These are phyloP conservation scores for Agrotis segetum DNA, from an alignment of 2,888 invertebrate genomes.

Conservation along the genomic window DNA sequence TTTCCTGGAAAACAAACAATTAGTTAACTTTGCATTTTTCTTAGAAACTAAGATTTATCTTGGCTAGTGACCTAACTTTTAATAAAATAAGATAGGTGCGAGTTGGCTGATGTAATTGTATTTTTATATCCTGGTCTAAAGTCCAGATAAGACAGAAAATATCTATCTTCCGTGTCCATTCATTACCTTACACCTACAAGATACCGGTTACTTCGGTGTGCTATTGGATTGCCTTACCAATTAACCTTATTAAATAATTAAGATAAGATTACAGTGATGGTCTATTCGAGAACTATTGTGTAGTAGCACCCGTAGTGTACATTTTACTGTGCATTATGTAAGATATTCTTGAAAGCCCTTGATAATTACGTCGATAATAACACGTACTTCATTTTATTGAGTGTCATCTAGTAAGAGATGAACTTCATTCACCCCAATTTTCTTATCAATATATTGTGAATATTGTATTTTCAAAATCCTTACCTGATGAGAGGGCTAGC, in stretches of 20 bases:
- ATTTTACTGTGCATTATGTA: slow-evolving; percentile 26
- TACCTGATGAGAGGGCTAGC: slow-evolving; percentile 96
- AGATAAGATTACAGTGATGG: slow-evolving; percentile 65
- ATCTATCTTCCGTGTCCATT: slow-evolving; percentile 52
- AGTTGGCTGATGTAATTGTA: slow-evolving; percentile 42
- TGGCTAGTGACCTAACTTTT: slow-evolving; percentile 27
- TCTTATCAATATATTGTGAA: neutral
- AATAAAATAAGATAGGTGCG: slow-evolving; percentile 29
- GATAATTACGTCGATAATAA: neutral
- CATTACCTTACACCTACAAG: slow-evolving; percentile 57
- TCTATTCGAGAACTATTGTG: slow-evolving; percentile 55
- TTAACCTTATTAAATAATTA: slow-evolving; percentile 69
- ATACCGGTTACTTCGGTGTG: slow-evolving; percentile 59
- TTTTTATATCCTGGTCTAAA: slow-evolving; percentile 58
- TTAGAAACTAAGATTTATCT: slow-evolving; percentile 19
- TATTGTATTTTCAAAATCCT: neutral
- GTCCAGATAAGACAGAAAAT: slow-evolving; percentile 49
- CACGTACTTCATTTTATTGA: neutral
- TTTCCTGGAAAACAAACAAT: slow-evolving; percentile 86
- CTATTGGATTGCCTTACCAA: slow-evolving; percentile 67
- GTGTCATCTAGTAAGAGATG: neutral
- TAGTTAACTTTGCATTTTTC: slow-evolving; percentile 36
- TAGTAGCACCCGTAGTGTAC: slow-evolving; percentile 45
- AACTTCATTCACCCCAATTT: neutral
- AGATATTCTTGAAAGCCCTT: slow-evolving; percentile 15